Evolutionary conservation across 2,797 vertebrate genomes (phyloP), one percentile per base, ranked within the genome.

Genomic region (Perodicticus potto): DNA sequence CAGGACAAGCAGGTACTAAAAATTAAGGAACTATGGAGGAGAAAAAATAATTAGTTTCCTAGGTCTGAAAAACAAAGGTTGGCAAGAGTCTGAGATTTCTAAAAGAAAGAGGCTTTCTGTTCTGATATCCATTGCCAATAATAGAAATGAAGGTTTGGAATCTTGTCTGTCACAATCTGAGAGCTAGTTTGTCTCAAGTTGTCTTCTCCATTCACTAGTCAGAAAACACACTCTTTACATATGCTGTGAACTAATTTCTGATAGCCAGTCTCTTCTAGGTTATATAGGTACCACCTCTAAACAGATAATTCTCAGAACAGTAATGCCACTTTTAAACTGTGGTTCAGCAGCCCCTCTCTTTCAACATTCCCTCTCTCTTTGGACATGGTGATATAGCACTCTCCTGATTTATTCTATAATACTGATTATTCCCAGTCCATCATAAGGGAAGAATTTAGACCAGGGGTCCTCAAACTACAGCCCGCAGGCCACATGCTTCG

Each of bases 41-140:
- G 37, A 78, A 92, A 74, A 89, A 49, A 70, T 61, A 74, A 43
- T 73, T 84, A 77, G 7, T 85, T 53, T 34, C 1, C 37, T 88
- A 78, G 23, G 7, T 76, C 73, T 84, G 49, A 85, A 93, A 67
- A 57, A 70, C 40, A 95, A 92, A 94, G 45, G 27, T n/a, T 63
- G 70, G 27, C 59, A 91, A 16, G 32, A 91, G 37, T 65, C 57
- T 96, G 67, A 90, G 53, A 67, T 94, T 96, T 95, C 70, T 65
- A 59, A 72, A 59, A 86, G 34, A 94, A 84, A 70, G 61, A 86
- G 25, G 55, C 32, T 49, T 90, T 93, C 19, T 25, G 9, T 89
- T 86, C 86, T 89, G 45, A 93, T n/a, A 23, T 10, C n/a, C 19
- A 27, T 82, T 89, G 49, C 59, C 57, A 72, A 43, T 69, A 70